Evolutionary conservation across 2,888 invertebrate genomes (phyloP), one percentile per base, ranked within the genome.

Genomic region (Eutolmus rufibarbis): DNA sequence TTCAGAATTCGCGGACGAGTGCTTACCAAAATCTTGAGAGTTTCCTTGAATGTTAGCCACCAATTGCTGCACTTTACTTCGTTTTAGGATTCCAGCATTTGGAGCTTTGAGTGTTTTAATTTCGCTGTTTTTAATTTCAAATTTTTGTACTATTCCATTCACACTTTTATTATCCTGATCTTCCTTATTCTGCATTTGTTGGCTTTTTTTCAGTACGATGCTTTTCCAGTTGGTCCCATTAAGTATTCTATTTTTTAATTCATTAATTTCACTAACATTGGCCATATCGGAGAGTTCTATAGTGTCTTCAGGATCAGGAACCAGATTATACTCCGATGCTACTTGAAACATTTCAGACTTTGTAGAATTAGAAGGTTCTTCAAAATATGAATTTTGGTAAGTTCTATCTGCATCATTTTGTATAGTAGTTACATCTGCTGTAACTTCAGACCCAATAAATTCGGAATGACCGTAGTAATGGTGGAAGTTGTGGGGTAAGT

Each of bases 1-100:
- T 89, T 94, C 94, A 0, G 94, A 94, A 88, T 94, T 93, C 89
- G 93, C 94, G 0, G 93, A 93, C 1, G 66, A 51, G 23, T 88
- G 88, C 2, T 89, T 88, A 0, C 77, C 56, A 31, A 34, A 74
- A 23, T 89, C 89, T 0, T 81, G 56, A 19, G 88, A 74, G 7
- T 90, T 66, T 3, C 89, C 90, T 79, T 91, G 91, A 23, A 91
- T 86, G 37, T 90, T 90, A 0, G 91, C 91, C 37, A 91, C 91
- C 85, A 91, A 88, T 37, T 90, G 91, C 34, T 90, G 90, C 4
- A 91, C 91, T 81, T 91, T 91, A n/a, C 89, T 91, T 7, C 90
- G 89, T 84, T 89, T 90, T 0, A 89, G 87, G 14, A 88, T 88
- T 5, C 89, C 88, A 0, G 87, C 87, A 9, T 89, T 89, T 87